Base-by-base conservation (phyloP, 2,888 invertebrate genomes). In the Phaonia tiefii region DNA sequence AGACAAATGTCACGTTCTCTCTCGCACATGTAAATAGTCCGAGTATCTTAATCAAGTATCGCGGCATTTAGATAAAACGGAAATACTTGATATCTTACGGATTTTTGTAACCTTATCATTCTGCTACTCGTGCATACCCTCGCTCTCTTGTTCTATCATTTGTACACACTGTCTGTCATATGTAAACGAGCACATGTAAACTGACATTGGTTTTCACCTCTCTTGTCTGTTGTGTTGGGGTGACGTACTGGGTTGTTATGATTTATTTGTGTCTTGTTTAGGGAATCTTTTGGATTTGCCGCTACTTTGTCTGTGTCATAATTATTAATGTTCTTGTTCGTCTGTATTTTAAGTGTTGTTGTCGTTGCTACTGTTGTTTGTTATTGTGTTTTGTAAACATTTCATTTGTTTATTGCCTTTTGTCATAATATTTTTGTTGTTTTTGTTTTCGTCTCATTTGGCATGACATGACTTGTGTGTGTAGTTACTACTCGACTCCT, bases 341-440 rank as follows among this genome's bases (percentile, higher is more conserved):
- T 39, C n/a, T n/a, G n/a, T n/a, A n/a, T n/a, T n/a, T n/a, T n/a
- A n/a, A n/a, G 37, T 51, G 51, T 3, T 49, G 49, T 20, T 49
- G 49, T 25, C 22, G 4, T 22, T 31, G 42, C 39, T 25, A 72
- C 42, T 44, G 31, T 69, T 44, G 54, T 37, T 51, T 54, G 39
- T 79, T 75, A 15, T 58, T 79, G 37, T 70, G 31, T 69, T 76
- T 44, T 54, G 65, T 76, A 72, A 79, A 76, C 73, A 82, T 70
- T 76, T 73, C 60, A 72, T 72, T 77, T 74, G 44, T 77, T 58
- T 42, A 67, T 75, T 31, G 3, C 4, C n/a, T 3, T 5, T 31
- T 81, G 72, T 81, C 81, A 69, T 58, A 78, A 81, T 75, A 75
- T 81, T 75, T 77, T 72, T 72, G 22, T 70, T n/a, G 63, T 70